A percentile compares a stretch with the other conserved stretches of the same genome.
Evolutionary conservation across 2,888 invertebrate species (phyloP).

Genomic region (Eledone cirrhosa): DNA sequence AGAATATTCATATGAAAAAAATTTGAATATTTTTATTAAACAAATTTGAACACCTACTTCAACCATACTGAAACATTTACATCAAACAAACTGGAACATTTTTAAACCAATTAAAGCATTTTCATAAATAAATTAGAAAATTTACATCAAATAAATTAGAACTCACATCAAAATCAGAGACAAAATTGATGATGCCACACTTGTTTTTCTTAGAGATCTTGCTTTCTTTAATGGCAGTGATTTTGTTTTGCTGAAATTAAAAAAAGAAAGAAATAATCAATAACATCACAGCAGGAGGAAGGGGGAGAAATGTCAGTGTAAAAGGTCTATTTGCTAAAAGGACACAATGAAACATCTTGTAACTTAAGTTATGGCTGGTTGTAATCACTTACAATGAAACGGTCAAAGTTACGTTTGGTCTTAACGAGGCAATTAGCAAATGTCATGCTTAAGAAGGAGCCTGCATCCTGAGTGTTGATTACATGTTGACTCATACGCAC

Average conservation of each 20-base stretch:
- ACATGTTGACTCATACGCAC: constrained; percentile 92
- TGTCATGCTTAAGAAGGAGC: constrained; percentile 86
- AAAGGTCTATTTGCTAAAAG: not conserved
- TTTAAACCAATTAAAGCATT: no score
- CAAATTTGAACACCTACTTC: no score
- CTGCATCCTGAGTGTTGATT: constrained; percentile 85
- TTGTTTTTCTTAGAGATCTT: constrained; percentile 79
- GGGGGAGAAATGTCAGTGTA: no score
- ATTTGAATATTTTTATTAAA: no score
- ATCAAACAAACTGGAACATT: no score
- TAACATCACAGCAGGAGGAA: no score
- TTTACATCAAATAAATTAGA: no score
- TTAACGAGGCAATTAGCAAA: constrained; percentile 87
- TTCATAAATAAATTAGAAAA: no score
- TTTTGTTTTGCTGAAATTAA: constrained; percentile 69
- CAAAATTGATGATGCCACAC: constrained; percentile 89
- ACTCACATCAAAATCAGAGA: constrained; percentile 83
- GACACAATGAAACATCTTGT: not conserved
- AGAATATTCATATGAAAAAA: no score
- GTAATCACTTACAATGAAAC: constrained; percentile 75
- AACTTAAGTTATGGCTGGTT: not conserved
- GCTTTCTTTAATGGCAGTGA: constrained; percentile 82
- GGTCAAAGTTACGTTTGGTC: constrained; percentile 90
- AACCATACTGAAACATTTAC: no score
- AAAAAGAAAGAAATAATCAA: constrained; percentile 26